Percentiles rank a stretch among this genome's conserved stretches.
Evolutionary conservation across 2,797 vertebrate genomes (phyloP).

Genomic region (Parauchenoglanis punctatus): DNA sequence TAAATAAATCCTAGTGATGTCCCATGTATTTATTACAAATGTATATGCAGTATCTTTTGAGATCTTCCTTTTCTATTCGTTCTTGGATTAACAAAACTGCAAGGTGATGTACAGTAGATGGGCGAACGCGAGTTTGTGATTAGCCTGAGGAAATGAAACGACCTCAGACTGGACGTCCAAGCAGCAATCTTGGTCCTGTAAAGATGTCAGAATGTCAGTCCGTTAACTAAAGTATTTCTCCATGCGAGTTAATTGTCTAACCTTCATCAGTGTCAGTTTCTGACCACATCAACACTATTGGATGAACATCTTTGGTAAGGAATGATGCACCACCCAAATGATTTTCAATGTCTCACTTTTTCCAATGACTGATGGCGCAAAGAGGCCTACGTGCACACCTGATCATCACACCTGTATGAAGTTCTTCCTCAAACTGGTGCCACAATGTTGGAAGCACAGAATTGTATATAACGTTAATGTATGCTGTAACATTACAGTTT

Average conservation of each 20-base stretch:
- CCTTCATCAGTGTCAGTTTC: not conserved
- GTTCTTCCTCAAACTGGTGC: not conserved
- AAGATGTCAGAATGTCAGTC: not conserved
- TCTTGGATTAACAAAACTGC: not conserved
- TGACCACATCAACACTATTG: not conserved
- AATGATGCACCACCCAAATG: not conserved
- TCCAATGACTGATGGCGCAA: not conserved
- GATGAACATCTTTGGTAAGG: not conserved
- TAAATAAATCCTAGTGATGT: not conserved
- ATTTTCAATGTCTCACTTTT: not conserved
- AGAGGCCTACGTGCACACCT: not conserved
- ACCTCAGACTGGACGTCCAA: not conserved
- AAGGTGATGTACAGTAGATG: not conserved
- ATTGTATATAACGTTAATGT: no score
- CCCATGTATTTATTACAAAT: not conserved
- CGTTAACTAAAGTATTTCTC: no score
- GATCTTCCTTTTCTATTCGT: not conserved
- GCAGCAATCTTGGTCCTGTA: not conserved
- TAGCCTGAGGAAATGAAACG: not conserved
- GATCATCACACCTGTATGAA: not conserved
- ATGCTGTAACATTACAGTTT: no score
- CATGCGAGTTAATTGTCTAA: not conserved
- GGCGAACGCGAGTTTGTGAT: not conserved
- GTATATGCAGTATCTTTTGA: not conserved
- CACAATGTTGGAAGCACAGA: no score